Percentiles rank a stretch among this genome's conserved stretches.
These are phyloP conservation scores for Phasia obesa DNA, from an alignment of 2,888 invertebrate species.

Conservation along the genomic window DNA sequence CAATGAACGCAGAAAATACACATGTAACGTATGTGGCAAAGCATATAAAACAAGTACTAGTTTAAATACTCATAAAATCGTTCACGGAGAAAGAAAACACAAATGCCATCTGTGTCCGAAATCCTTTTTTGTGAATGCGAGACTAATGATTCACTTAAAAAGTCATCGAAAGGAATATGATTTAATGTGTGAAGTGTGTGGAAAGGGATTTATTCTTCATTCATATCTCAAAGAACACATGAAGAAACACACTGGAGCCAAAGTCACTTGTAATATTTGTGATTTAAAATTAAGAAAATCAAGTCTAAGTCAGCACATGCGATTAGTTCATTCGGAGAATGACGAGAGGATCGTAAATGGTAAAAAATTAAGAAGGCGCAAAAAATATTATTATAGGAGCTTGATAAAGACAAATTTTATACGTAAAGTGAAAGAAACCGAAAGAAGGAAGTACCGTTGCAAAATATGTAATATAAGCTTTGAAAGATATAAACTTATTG, in stretches of 20 bases:
- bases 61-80: conserved; percentile 7
- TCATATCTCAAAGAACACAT: conserved; percentile 6
- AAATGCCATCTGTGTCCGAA: conserved; percentile 47
- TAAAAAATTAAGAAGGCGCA: conserved; percentile 4
- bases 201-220: conserved; percentile 7
- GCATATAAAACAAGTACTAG: neutral
- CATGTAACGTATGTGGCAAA: conserved; percentile 40
- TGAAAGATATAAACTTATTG: conserved; percentile 69
- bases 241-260: conserved; percentile 39
- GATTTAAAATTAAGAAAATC: conserved; percentile 36
- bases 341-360: conserved; percentile 5
- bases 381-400: conserved; percentile 6
- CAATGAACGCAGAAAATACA: neutral
- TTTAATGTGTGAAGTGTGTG: conserved; percentile 49
- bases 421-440: neutral
- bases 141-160: conserved; percentile 10
- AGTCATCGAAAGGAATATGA: conserved; percentile 10
- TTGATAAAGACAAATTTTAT: neutral
- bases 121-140: neutral
- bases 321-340: conserved; percentile 32
- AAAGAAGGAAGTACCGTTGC: neutral
- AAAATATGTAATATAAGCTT: conserved; percentile 24
- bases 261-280: conserved; percentile 53
- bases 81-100: conserved; percentile 29
- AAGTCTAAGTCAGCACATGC: conserved; percentile 38